Conservation (phyloP, 1,140 invertebrate genomes). For the Bombus waltoni region DNA sequence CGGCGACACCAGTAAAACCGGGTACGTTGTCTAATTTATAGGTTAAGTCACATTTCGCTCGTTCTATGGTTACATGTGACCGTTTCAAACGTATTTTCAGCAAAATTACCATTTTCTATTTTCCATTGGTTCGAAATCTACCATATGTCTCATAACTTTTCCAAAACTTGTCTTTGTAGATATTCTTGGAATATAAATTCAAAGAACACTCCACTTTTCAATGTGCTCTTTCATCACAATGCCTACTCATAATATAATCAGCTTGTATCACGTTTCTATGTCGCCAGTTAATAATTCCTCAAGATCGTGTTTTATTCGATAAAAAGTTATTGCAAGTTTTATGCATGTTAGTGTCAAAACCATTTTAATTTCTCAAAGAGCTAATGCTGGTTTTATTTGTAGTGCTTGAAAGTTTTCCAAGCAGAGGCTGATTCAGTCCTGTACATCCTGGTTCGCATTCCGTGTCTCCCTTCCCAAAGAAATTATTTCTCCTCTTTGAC, state of each 20-base stretch:
- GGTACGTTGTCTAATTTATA: conserved; percentile 69
- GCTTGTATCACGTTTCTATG: background rate
- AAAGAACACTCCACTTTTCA: background rate
- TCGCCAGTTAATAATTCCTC: background rate
- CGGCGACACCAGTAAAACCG: conserved; percentile 77
- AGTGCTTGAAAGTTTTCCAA: conserved; percentile 67
- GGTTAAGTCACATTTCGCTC: conserved; percentile 58
- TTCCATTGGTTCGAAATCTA: background rate
- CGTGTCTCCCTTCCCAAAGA: conserved; percentile 64
- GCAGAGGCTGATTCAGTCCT: conserved; percentile 71
- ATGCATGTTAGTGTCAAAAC: background rate
- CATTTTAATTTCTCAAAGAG: conserved; percentile 29
- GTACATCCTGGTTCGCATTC: conserved; percentile 72
- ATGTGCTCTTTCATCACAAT: background rate
- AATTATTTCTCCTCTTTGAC: conserved; percentile 65
- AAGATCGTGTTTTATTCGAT: background rate
- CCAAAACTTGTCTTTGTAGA: background rate
- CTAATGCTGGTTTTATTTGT: conserved; percentile 42
- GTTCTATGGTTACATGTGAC: conserved; percentile 7
- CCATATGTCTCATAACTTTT: background rate
- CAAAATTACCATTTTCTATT: background rate
- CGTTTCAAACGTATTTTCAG: background rate
- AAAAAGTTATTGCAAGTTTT: background rate
- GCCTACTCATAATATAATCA: background rate
- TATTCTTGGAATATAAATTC: background rate